Percentiles rank a stretch among this genome's conserved stretches.
These are phyloP conservation scores for Dallia pectoralis DNA, from an alignment of 2,797 vertebrate genomes.

Conservation along the genomic window DNA sequence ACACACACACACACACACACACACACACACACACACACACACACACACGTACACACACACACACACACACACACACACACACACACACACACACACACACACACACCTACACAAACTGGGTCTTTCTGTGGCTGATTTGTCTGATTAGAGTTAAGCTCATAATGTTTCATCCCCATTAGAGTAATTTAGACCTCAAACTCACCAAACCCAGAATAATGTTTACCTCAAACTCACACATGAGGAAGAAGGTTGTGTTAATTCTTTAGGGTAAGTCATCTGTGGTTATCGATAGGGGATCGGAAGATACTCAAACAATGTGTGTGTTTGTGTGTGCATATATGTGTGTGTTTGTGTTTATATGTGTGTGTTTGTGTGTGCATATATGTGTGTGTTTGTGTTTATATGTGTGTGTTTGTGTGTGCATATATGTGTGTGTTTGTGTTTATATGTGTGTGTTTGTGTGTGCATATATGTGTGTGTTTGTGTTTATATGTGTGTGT, in stretches of 20 bases:
- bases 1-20: too few species aligned
- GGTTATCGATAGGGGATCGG: too few species aligned
- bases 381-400: not conserved
- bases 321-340: not conserved
- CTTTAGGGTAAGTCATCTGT: too few species aligned
- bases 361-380: not conserved
- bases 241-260: too few species aligned
- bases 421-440: not conserved
- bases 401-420: not conserved
- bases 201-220: not conserved
- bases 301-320: not conserved
- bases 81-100: too few species aligned
- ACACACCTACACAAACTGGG: not conserved
- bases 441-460: not conserved
- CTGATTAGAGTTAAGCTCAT: not conserved
- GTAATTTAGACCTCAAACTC: not conserved
- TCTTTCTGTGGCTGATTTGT: not conserved
- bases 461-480: too few species aligned
- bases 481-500: too few species aligned
- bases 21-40: too few species aligned
- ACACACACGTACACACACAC: too few species aligned
- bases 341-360: not conserved
- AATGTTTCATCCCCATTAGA: not conserved
- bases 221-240: too few species aligned
- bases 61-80: too few species aligned